These are phyloP conservation scores for Drosophila macrospina DNA, from an alignment of 2,888 invertebrate genomes.

Conservation along the genomic window DNA sequence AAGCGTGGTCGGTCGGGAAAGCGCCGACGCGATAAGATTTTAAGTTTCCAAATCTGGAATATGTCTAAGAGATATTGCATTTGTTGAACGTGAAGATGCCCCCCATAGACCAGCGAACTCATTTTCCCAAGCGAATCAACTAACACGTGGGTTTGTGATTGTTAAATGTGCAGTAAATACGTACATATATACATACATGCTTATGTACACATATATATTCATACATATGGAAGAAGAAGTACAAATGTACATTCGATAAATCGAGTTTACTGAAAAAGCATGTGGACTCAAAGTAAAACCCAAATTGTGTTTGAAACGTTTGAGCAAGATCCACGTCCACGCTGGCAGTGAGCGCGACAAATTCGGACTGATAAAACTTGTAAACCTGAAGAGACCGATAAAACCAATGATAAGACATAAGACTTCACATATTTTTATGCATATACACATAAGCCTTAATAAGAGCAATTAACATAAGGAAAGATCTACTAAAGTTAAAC, in stretches of 20 bases:
- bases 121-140: constrained; percentile 21
- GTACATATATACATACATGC: not conserved
- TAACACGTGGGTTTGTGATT: constrained; percentile 51
- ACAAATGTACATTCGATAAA: constrained; percentile 8
- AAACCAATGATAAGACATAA: constrained; percentile 18
- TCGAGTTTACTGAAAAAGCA: constrained; percentile 44
- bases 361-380: constrained; percentile 42
- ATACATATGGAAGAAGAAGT: constrained; percentile 4
- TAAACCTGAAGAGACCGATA: constrained; percentile 11
- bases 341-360: constrained; percentile 57
- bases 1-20: constrained; percentile 49
- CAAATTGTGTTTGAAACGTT: constrained; percentile 56
- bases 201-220: not conserved
- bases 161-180: constrained; percentile 12
- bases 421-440: constrained; percentile 8
- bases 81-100: constrained; percentile 20
- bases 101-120: constrained; percentile 26
- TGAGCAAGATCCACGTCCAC: constrained; percentile 56
- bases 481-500: not conserved
- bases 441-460: not conserved
- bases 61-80: not conserved
- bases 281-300: constrained; percentile 55
- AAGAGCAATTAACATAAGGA: constrained; percentile 8
- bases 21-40: not conserved
- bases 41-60: constrained; percentile 9